Evolutionary conservation across 1,140 invertebrate genomes (phyloP), one percentile per base, ranked within the genome.

Genomic region (Drosophila pallidifrons): DNA sequence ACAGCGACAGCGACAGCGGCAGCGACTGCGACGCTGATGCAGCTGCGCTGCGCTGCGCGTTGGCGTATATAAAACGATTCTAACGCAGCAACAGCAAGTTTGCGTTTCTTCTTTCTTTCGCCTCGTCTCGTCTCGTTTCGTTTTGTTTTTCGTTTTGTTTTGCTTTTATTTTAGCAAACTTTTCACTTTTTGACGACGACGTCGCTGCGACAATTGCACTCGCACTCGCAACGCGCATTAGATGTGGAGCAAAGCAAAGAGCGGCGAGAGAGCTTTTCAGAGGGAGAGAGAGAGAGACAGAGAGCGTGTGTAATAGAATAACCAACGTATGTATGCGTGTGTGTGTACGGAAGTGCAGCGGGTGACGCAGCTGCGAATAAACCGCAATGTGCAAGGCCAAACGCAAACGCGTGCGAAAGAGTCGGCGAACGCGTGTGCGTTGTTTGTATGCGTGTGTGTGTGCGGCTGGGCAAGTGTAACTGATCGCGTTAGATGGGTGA

Each of bases 331-430:
- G 58, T 32, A 6, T 13, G 46, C 30, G 28, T 35, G 47, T 35
- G 54, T 71, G 81, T 72, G 81, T 83, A 80, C 82, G 82, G 83
- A 86, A 88, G 83, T 86, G 82, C 82, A 83, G 73, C 75, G 80
- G 79, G 38, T 71, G 59, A 88, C 80, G 83, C 83, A 88, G 77
- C 74, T 45, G 77, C 81, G 32, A 65, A 41, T 55, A 46, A 66
- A 67, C 16, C 63, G 57, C 76, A 77, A 78, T 59, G 72, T 87
- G 77, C 83, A 87, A 89, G 83, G 85, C 83, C 77, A 87, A 79
- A 57, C 46, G 46, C 15, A 47, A 47, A 71, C 63, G 83, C 73
- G 85, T 81, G 86, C 81, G 86, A 83, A 59, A 79, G 81, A 73
- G 81, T 38, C 35, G 63, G 75, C 28, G 46, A 63, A 38, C 47